phyloP scores from a whole-genome alignment of 2,113 vertebrate genomes.

The Anhinga rufa region DNA sequence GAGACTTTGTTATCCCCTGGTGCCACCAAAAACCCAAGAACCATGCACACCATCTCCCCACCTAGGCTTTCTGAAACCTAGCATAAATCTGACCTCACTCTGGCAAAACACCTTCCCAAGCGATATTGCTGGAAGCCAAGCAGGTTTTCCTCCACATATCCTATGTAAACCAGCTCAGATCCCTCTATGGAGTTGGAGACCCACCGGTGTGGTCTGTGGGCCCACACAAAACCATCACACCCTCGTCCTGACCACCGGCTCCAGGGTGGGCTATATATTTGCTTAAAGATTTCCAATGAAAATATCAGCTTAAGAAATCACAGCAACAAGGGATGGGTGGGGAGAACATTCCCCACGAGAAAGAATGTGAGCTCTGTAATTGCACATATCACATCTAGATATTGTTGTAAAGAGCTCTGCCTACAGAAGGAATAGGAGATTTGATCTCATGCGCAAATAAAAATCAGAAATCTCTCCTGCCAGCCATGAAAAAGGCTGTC shows the following conservation, averaged over 20 bases:
- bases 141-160: background rate
- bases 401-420: background rate
- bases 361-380: background rate
- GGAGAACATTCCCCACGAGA: background rate
- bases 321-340: background rate
- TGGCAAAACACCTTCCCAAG: background rate
- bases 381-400: background rate
- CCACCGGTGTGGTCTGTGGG: constrained; percentile 8
- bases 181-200: background rate
- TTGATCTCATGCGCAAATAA: constrained; percentile 18
- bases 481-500: constrained; percentile 7
- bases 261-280: constrained; percentile 7
- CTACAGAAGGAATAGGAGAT: background rate
- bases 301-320: constrained; percentile 12
- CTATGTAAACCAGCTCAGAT: background rate
- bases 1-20: background rate
- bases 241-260: background rate
- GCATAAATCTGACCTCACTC: background rate
- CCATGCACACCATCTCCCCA: background rate
- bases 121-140: background rate
- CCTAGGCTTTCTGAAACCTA: background rate
- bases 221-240: background rate
- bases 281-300: constrained; percentile 4
- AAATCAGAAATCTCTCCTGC: constrained; percentile 36
- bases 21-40: background rate